Evolutionary conservation across 2,113 vertebrate species (phyloP).

Genomic region (Deroptyus accipitrinus): DNA sequence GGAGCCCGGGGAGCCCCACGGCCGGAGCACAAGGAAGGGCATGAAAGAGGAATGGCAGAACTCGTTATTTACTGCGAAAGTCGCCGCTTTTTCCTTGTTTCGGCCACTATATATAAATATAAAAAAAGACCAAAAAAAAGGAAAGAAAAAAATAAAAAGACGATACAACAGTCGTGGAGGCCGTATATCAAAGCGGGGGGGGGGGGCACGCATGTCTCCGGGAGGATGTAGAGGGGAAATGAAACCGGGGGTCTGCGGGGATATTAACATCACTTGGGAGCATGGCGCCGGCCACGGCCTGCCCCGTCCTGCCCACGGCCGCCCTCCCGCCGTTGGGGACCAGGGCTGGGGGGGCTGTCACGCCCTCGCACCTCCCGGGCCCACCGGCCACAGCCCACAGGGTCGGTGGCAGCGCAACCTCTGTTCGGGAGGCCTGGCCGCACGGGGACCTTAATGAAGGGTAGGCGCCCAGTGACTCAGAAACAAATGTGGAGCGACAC

Average conservation of each 20-base stretch:
- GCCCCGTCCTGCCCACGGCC: not conserved
- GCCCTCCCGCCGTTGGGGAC: not conserved
- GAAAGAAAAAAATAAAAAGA: not conserved
- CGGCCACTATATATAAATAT: not conserved
- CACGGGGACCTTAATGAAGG: not conserved
- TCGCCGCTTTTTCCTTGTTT: constrained; percentile 23
- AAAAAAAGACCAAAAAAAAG: too few relatives aligned
- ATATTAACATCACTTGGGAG: constrained; percentile 73
- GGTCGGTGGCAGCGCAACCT: not conserved
- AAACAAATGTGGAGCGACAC: constrained; percentile 57
- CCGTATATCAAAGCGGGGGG: constrained; percentile 67
- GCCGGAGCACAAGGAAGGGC: not conserved
- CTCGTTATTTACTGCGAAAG: constrained; percentile 67
- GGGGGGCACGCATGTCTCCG: not conserved
- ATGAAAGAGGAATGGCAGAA: constrained; percentile 49
- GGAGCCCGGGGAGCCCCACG: too few relatives aligned
- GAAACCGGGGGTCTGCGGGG: not conserved
- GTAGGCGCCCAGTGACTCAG: constrained; percentile 57
- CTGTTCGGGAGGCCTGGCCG: not conserved
- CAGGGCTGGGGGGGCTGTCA: not conserved
- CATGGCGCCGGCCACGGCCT: constrained; percentile 35
- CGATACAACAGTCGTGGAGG: constrained; percentile 40
- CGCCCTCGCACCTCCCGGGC: not conserved
- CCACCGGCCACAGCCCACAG: not conserved
- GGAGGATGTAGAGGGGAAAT: constrained; percentile 52